phyloP scores from a whole-genome alignment of 2,113 vertebrate genomes.

The Orientallactaga bullata region DNA sequence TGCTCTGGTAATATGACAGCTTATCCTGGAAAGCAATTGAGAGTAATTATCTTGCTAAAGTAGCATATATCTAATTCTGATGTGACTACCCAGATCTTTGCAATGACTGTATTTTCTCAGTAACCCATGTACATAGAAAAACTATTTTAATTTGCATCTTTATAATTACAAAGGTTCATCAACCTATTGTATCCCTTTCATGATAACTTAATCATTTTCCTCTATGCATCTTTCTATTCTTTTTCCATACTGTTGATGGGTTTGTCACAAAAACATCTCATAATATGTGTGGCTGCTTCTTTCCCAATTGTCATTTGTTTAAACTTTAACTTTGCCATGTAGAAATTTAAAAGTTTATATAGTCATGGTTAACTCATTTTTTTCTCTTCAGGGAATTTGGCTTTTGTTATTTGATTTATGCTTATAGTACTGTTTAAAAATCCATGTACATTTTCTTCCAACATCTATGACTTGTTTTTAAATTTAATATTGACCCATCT shows the following conservation, averaged over 20 bases:
- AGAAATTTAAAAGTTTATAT: neutral
- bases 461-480: neutral
- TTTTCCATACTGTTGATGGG: neutral
- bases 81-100: neutral
- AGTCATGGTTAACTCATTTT: too few species aligned
- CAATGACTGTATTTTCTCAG: neutral
- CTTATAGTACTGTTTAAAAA: neutral
- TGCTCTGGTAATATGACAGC: neutral
- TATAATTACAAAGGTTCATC: neutral
- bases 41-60: neutral
- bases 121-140: neutral
- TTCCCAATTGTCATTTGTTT: too few species aligned
- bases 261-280: neutral
- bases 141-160: constrained; percentile 15
- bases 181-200: neutral
- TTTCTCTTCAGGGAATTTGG: neutral
- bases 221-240: neutral
- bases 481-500: neutral
- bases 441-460: neutral
- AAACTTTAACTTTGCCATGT: neutral
- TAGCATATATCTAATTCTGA: neutral
- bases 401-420: neutral
- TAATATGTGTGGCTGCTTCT: neutral
- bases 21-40: neutral
- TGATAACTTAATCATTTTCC: neutral